phyloP scores from a whole-genome alignment of 2,888 invertebrate genomes.

The Idaea aversata region DNA sequence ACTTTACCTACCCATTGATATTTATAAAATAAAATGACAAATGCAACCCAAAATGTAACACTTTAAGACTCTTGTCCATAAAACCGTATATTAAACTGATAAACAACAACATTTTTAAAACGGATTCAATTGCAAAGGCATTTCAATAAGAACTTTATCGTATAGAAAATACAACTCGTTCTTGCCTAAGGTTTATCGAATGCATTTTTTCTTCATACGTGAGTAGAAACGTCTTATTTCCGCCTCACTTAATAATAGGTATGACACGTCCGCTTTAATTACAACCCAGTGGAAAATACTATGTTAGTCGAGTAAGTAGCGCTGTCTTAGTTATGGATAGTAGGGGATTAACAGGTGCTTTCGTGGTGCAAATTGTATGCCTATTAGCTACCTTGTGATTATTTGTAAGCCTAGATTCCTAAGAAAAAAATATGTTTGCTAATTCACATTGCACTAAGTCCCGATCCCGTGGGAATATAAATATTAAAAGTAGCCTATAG shows the following conservation, averaged over 20 bases:
- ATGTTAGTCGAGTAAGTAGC: not conserved
- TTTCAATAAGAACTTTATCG: not conserved
- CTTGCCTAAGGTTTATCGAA: constrained; percentile 22
- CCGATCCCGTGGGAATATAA: no score
- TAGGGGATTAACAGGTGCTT: not conserved
- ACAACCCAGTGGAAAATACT: not conserved
- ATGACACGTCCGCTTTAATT: constrained; percentile 30
- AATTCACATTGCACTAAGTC: no score
- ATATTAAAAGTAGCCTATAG: no score
- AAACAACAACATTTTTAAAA: no score
- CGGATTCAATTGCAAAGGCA: not conserved
- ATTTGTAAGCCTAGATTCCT: no score
- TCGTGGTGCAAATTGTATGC: not conserved
- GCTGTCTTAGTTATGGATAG: not conserved
- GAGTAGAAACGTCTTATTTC: constrained; percentile 32
- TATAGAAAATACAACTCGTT: not conserved
- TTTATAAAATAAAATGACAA: no score
- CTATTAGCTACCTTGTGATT: not conserved
- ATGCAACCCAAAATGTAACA: no score
- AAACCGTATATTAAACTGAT: no score
- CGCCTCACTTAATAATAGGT: constrained; percentile 36
- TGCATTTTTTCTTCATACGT: not conserved
- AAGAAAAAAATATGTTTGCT: no score
- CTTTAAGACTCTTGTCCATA: no score
- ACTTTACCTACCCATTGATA: no score